Evolutionary conservation across 1,140 invertebrate genomes (phyloP), one percentile per base, ranked within the genome.

Genomic region (Acromyrmex echinatior): DNA sequence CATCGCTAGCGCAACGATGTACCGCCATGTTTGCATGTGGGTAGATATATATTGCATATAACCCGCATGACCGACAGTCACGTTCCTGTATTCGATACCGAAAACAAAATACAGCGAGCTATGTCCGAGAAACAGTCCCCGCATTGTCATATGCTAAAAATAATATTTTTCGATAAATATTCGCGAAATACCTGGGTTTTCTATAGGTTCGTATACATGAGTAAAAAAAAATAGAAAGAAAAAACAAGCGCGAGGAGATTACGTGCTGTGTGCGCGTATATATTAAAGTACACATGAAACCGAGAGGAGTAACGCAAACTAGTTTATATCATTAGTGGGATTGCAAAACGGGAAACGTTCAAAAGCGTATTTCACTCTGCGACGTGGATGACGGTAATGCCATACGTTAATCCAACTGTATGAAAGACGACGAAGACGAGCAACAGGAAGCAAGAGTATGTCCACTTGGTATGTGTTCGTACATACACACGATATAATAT

Each of bases 181-280:
- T 82, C 85, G 92, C 82, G 88, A 90, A 93, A 93, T 73, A 93
- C 92, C 92, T 88, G 89, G 86, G 90, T 92, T 90, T 88, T 82
- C 86, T 90, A 89, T 88, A 88, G 62, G 74, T 35, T n/a, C 25
- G 35, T 91, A 92, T 78, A 86, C 86, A 91, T 88, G 88, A 63
- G 5, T 14, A 35, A 10, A 45, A 81, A 66, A 68, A 71, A 71
- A 71, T 7, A 71, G 6, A 18, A 53, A 35, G 14, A 28, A 53
- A 80, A 60, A 81, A 39, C 31, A 18, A 28, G 2, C 16, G 21
- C 16, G 51, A 81, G 78, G 31, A 68, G 53, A 82, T 82, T 81
- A 81, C 53, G 25, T 45, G 66, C n/a, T 18, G n/a, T 16, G 21
- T 10, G 51, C 35, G 31, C 7, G 66, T 70, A 65, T 49, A 31